These are phyloP conservation scores for Heliconius ethilla DNA, from an alignment of 2,888 invertebrate genomes.

Conservation along the genomic window DNA sequence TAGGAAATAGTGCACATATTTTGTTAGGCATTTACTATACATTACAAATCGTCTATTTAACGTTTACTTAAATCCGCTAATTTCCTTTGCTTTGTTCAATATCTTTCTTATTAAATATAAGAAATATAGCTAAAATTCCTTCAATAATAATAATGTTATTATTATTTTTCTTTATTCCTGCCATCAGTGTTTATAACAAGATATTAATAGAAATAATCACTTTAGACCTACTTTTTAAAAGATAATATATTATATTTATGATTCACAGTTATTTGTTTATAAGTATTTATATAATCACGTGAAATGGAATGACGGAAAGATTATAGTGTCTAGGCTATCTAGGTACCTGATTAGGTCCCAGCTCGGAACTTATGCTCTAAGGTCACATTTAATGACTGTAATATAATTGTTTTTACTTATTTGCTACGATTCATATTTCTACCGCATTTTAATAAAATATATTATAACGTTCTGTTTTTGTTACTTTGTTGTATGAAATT, in stretches of 20 bases:
- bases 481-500: neutral
- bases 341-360: neutral
- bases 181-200: neutral
- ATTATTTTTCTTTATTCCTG: neutral
- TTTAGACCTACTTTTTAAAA: neutral
- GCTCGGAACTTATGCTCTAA: slow-evolving; percentile 32
- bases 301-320: neutral
- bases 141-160: neutral
- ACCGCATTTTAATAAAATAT: neutral
- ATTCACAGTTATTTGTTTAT: neutral
- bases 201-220: neutral
- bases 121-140: neutral
- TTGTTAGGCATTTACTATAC: neutral
- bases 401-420: neutral
- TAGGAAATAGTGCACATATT: neutral
- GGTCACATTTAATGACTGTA: slow-evolving; percentile 26
- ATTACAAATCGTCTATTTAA: too few relatives aligned
- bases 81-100: neutral
- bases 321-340: slow-evolving; percentile 6
- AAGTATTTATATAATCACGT: neutral
- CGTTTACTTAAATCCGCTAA: neutral
- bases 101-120: neutral
- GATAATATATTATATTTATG: neutral
- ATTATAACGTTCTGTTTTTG: neutral
- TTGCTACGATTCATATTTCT: neutral